Conservation (phyloP, 2,888 invertebrate species). For the Spatulosminthurus flaviceps region DNA sequence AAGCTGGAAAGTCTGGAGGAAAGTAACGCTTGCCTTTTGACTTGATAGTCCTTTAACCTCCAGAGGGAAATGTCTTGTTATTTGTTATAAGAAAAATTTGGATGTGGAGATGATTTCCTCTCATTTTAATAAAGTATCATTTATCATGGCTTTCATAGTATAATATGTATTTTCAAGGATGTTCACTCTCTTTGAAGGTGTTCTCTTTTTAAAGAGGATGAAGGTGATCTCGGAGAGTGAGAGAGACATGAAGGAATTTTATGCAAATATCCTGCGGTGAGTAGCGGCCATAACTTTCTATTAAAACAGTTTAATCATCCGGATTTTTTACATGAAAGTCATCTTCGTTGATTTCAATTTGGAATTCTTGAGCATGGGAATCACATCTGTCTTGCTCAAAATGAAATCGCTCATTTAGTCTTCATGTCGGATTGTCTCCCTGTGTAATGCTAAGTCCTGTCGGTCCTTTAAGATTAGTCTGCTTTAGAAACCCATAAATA, state of each 20-base stretch:
- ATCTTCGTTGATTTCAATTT: conserved; percentile 39
- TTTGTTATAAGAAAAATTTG: too few relatives aligned
- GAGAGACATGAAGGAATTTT: conserved; percentile 8
- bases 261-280: conserved; percentile 18
- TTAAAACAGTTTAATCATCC: conserved; percentile 19
- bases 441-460: neutral
- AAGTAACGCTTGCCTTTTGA: too few relatives aligned
- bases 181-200: too few relatives aligned
- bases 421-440: conserved; percentile 38
- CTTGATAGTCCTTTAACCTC: too few relatives aligned
- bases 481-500: conserved; percentile 42
- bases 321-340: neutral
- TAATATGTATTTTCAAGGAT: too few relatives aligned
- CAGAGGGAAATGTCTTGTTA: too few relatives aligned
- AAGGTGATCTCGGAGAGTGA: neutral
- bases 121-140: too few relatives aligned
- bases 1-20: too few relatives aligned
- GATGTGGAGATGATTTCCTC: too few relatives aligned
- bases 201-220: too few relatives aligned
- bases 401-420: conserved; percentile 37
- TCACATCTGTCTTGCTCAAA: conserved; percentile 44
- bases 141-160: too few relatives aligned
- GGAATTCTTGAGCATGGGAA: conserved; percentile 41
- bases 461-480: conserved; percentile 10
- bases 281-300: neutral